These are phyloP conservation scores for Proterorhinus semilunaris DNA, from an alignment of 2,113 vertebrate genomes.

Conservation along the genomic window DNA sequence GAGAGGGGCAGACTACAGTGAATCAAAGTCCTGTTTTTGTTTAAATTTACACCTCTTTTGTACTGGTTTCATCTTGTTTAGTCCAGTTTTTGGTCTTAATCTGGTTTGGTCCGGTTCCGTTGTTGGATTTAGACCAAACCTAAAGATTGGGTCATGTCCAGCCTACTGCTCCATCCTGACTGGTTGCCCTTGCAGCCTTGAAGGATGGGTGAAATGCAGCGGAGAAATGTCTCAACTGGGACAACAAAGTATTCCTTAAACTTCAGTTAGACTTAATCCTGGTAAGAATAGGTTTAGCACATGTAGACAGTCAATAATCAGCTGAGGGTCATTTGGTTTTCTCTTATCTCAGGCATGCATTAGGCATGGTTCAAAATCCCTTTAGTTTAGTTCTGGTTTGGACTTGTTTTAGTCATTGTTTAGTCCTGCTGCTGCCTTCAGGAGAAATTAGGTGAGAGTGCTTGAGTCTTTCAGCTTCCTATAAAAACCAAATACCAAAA, in stretches of 20 bases:
- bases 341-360: not conserved
- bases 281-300: not conserved
- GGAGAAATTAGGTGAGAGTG: constrained; percentile 71
- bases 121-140: too few species aligned
- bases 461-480: constrained; percentile 52
- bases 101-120: not conserved
- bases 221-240: too few species aligned
- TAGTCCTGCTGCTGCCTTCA: constrained; percentile 5
- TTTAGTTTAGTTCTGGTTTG: not conserved
- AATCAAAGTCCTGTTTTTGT: not conserved
- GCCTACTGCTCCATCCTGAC: too few species aligned
- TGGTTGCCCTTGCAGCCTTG: too few species aligned
- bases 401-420: not conserved
- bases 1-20: constrained; percentile 56
- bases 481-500: constrained; percentile 68
- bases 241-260: not conserved
- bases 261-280: not conserved
- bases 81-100: not conserved
- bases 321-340: not conserved
- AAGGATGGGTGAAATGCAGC: too few species aligned
- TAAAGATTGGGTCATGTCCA: too few species aligned
- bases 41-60: not conserved
- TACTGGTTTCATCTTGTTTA: not conserved
- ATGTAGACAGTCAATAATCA: not conserved
- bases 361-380: not conserved